Base-by-base conservation (phyloP, 1,140 invertebrate genomes). In the Zaprionus taronus region DNA sequence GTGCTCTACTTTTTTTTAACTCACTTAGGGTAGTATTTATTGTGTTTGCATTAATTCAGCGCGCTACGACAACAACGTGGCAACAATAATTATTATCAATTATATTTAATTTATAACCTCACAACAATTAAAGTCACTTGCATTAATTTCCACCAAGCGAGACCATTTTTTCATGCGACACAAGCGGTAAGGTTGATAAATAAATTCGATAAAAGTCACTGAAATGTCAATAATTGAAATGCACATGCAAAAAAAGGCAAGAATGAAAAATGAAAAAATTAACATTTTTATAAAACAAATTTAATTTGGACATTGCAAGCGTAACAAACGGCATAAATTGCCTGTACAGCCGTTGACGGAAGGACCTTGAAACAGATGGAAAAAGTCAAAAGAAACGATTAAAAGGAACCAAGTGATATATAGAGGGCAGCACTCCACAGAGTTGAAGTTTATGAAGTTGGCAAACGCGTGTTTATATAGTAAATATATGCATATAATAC, bases 161-260 rank as follows among this genome's bases (percentile, higher is more conserved):
- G 49, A 38, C 14, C 11, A 41, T 49, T 49, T 51, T 38, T 41
- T 20, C 51, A 5, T 65, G 17, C n/a, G 31, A 58, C 64, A 53
- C 65, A 53, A 65, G 61, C 56, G 28, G 60, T 47, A 66, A 68
- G 66, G 69, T 57, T n/a, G 34, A 49, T 53, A 81, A 73, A 89
- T 83, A 83, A 83, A 87, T 87, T 83, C 62, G 81, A 79, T 87
- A 79, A 83, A 87, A 79, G 68, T 69, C 83, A 87, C 69, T 87
- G 71, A 83, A 87, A 72, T 77, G 84, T 79, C 84, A 76, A 87
- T 81, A 83, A 79, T 80, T 82, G 53, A 86, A 85, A 80, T 80
- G 77, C 83, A 58, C 38, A 44, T 81, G 34, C 58, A 47, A 55
- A 68, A 47, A 72, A 34, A 60, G 63, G 15, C 56, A 36, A 26